Evolutionary conservation across 2,888 invertebrate genomes (phyloP).

Genomic region (Harpalus rufipes): DNA sequence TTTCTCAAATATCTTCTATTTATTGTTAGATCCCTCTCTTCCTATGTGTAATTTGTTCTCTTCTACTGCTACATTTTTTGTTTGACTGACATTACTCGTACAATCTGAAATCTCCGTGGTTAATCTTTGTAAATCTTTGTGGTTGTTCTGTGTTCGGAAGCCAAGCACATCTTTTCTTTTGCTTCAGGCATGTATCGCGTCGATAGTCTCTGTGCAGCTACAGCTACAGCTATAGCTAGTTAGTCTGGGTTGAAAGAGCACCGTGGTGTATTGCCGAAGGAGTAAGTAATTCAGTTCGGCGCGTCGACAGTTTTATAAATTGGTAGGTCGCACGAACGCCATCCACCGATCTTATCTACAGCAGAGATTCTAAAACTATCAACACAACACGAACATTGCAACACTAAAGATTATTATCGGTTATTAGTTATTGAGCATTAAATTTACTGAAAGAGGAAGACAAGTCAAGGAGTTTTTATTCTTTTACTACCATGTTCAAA

Average conservation of each 20-base stretch:
- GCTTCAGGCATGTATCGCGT: not conserved
- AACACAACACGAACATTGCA: not conserved
- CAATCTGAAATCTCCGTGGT: too few relatives aligned
- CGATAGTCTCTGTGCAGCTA: conserved; percentile 14
- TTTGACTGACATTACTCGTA: too few relatives aligned
- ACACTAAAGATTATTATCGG: not conserved
- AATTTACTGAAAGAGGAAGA: not conserved
- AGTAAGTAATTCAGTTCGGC: conserved; percentile 65
- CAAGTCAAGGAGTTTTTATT: too few relatives aligned
- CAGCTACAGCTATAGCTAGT: not conserved
- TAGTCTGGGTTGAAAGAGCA: conserved; percentile 56
- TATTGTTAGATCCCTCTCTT: too few relatives aligned
- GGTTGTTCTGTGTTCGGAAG: not conserved
- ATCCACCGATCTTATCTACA: conserved; percentile 55
- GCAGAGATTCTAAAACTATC: conserved; percentile 37
- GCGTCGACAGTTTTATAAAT: conserved; percentile 67
- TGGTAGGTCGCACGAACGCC: conserved; percentile 65
- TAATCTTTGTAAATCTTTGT: too few relatives aligned
- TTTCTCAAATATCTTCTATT: too few relatives aligned
- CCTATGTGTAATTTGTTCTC: too few relatives aligned
- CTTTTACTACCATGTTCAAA: too few relatives aligned
- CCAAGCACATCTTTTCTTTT: not conserved
- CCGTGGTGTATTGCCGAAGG: conserved; percentile 45
- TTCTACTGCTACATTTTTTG: too few relatives aligned
- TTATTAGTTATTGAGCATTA: not conserved